Conservation (phyloP, 2,113 vertebrate genomes). For the Neogale vison region DNA sequence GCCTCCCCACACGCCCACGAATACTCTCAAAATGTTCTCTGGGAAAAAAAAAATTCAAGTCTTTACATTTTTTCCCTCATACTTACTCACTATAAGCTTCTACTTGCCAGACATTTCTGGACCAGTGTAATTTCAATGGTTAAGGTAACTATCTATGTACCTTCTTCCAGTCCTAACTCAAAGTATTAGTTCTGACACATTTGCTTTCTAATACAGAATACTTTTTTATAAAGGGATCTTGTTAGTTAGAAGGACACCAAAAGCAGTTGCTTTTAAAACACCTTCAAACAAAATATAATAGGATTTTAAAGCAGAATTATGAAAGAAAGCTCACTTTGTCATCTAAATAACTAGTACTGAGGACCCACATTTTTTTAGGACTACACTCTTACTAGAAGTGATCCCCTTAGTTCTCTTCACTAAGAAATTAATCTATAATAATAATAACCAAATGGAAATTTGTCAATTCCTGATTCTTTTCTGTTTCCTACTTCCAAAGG, state of each 20-base stretch:
- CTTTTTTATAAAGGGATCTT: background rate
- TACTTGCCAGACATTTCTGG: background rate
- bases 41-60: background rate
- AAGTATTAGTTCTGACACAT: slow-evolving; percentile 10
- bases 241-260: slow-evolving; percentile 39
- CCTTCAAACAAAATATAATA: slow-evolving; percentile 19
- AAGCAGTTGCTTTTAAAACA: slow-evolving; percentile 53
- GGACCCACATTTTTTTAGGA: background rate
- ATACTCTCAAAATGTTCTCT: background rate
- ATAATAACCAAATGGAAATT: background rate
- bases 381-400: background rate
- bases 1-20: background rate
- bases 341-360: background rate
- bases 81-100: background rate
- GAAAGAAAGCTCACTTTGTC: background rate
- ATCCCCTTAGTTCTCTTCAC: background rate
- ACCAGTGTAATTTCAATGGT: slow-evolving; percentile 2
- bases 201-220: slow-evolving; percentile 31
- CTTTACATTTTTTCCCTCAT: background rate
- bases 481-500: background rate
- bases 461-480: background rate
- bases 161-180: background rate
- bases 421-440: background rate
- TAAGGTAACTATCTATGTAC: background rate
- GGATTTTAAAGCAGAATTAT: slow-evolving; percentile 47